Conservation (phyloP, 2,888 invertebrate genomes). For the Cacoxenus indagator region DNA sequence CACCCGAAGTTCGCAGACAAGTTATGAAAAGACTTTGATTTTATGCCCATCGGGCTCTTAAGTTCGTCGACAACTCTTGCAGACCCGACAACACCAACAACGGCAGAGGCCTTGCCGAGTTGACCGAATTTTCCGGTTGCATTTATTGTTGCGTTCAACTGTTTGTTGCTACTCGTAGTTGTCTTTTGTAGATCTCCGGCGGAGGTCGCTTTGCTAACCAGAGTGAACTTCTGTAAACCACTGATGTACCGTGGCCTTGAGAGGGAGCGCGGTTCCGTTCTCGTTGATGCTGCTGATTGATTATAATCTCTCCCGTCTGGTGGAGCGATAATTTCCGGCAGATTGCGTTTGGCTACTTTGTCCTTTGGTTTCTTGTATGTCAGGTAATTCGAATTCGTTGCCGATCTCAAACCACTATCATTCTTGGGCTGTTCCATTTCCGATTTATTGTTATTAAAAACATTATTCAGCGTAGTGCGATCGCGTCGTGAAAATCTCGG, state of each 20-base stretch:
- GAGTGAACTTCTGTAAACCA: conserved; percentile 63
- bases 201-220: conserved; percentile 65
- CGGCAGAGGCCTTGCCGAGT: background rate
- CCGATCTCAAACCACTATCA: background rate
- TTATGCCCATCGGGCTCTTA: conserved; percentile 70
- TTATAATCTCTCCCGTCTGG: conserved; percentile 20
- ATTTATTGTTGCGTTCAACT: background rate
- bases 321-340: conserved; percentile 21
- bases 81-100: conserved; percentile 26
- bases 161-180: conserved; percentile 1
- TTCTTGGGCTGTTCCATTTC: conserved; percentile 36
- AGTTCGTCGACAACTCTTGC: conserved; percentile 43
- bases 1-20: conserved; percentile 58
- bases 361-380: conserved; percentile 68
- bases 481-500: conserved; percentile 60
- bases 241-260: conserved; percentile 67
- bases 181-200: conserved; percentile 59
- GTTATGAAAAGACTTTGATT: conserved; percentile 70
- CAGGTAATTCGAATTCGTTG: conserved; percentile 55
- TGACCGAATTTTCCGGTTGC: background rate
- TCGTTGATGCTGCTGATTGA: conserved; percentile 24
- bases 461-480: conserved; percentile 32
- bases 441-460: conserved; percentile 48
- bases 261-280: conserved; percentile 58
- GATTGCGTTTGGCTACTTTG: conserved; percentile 42